Conservation (phyloP, 2,113 vertebrate genomes). For the Triplophysa dalaica region DNA sequence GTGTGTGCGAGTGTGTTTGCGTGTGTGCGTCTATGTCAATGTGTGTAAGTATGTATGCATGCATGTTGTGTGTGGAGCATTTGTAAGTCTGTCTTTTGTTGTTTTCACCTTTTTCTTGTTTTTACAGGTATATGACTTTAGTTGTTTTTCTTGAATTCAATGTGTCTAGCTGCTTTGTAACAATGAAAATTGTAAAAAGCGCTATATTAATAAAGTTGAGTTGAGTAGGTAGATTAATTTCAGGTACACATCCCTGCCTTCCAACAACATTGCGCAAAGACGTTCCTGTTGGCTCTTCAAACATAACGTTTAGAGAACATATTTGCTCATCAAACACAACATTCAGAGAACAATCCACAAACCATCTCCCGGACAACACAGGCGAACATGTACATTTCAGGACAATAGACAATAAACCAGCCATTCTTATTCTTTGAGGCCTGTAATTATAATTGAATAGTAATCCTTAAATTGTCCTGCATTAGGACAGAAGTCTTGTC, state of each 20-base stretch:
- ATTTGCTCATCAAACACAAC: slow-evolving; percentile 8
- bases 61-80: too few relatives aligned
- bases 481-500: not conserved
- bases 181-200: too few relatives aligned
- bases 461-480: not conserved
- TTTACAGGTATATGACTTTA: too few relatives aligned
- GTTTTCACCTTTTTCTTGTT: too few relatives aligned
- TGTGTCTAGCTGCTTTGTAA: too few relatives aligned
- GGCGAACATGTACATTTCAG: not conserved
- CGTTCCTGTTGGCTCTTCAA: not conserved
- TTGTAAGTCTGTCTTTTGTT: too few relatives aligned
- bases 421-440: not conserved
- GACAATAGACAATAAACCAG: not conserved
- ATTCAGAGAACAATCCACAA: not conserved
- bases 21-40: too few relatives aligned
- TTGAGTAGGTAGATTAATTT: not conserved
- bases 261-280: not conserved
- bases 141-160: too few relatives aligned
- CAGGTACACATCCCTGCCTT: not conserved
- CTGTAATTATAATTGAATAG: not conserved
- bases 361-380: not conserved
- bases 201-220: too few relatives aligned
- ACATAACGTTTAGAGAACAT: not conserved
- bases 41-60: too few relatives aligned
- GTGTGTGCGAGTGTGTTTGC: too few relatives aligned